Evolutionary conservation across 2,888 invertebrate species (phyloP).

Genomic region (Conomelus anceps): DNA sequence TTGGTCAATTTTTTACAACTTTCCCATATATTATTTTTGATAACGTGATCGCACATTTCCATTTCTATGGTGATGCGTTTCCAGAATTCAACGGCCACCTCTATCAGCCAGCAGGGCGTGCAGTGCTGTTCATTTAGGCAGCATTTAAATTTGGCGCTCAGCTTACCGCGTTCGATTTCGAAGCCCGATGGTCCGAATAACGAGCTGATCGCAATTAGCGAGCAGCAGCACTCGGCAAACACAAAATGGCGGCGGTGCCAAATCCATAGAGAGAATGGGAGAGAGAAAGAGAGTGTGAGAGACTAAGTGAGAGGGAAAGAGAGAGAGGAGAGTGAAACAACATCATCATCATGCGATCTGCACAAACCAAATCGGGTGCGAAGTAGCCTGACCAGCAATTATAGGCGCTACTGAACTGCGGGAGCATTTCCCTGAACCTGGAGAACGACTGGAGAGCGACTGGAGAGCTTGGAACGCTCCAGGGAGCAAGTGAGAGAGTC

Average conservation of each 20-base stretch:
- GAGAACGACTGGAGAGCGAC: not conserved
- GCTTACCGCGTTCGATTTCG: not conserved
- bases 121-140: not conserved
- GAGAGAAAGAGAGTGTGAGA: not conserved
- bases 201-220: not conserved
- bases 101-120: too few relatives aligned
- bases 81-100: too few relatives aligned
- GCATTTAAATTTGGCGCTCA: not conserved
- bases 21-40: too few relatives aligned
- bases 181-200: not conserved
- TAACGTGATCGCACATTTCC: too few relatives aligned
- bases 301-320: not conserved
- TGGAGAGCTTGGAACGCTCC: not conserved
- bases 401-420: not conserved
- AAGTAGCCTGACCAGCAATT: not conserved
- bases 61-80: too few relatives aligned
- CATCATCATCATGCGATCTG: not conserved
- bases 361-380: not conserved
- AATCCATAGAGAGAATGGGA: not conserved
- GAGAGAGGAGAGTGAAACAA: not conserved
- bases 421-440: not conserved
- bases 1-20: too few relatives aligned
- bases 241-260: not conserved
- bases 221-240: too few relatives aligned
- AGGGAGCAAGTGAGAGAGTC: not conserved